phyloP scores from a whole-genome alignment of 2,888 invertebrate genomes.

The Julus scanicus region DNA sequence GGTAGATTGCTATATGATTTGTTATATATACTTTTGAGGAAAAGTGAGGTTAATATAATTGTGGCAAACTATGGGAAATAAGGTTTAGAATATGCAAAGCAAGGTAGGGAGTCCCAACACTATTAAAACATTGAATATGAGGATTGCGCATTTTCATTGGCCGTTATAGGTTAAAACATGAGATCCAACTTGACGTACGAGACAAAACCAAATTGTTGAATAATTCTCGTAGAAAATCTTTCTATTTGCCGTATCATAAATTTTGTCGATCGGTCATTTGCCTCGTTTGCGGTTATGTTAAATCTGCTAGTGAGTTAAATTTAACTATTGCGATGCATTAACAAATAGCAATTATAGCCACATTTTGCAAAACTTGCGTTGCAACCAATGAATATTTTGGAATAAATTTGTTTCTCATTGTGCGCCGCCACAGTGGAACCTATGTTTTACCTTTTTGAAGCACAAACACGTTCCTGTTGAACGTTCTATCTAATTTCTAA shows the following conservation, averaged over 20 bases:
- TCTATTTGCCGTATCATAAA: no score
- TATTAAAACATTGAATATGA: constrained; percentile 48
- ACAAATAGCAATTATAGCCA: no score
- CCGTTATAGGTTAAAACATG: not conserved
- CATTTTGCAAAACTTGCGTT: no score
- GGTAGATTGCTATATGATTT: not conserved
- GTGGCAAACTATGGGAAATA: constrained; percentile 2
- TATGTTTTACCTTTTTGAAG: not conserved
- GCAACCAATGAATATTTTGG: no score
- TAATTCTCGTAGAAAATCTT: not conserved
- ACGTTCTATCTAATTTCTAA: not conserved
- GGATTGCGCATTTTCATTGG: not conserved
- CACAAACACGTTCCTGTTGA: not conserved
- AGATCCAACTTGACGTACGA: not conserved
- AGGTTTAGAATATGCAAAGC: not conserved
- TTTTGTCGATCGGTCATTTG: no score
- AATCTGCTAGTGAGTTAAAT: no score
- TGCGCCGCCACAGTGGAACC: not conserved
- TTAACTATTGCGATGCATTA: no score
- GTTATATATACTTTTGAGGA: not conserved
- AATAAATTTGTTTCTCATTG: not conserved
- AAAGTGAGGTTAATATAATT: constrained; percentile 12
- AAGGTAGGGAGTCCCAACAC: not conserved
- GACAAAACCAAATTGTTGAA: not conserved
- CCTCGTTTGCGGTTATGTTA: no score